Percentiles rank a stretch among this genome's conserved stretches.
These are phyloP conservation scores for Tympanoctomys barrerae DNA, from an alignment of 2,797 vertebrate species.

Conservation along the genomic window DNA sequence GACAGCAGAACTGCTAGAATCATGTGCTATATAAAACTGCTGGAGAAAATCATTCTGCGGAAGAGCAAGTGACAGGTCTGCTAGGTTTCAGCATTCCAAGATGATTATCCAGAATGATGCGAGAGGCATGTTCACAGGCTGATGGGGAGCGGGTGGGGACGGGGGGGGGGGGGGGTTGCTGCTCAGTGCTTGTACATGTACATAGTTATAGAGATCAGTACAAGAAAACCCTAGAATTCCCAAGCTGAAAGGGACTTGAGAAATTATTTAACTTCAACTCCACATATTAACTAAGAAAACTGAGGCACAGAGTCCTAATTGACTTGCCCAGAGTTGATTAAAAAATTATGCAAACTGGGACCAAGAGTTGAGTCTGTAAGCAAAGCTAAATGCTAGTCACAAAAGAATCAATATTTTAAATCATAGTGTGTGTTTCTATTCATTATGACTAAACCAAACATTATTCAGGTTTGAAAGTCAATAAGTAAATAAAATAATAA, in stretches of 20 bases:
- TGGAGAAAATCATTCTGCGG: conserved; percentile 80
- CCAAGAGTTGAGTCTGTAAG: conserved; percentile 9
- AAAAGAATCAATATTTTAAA: conserved; percentile 18
- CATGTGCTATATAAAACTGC: conserved; percentile 78
- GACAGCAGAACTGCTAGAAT: conserved; percentile 79
- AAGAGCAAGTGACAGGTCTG: conserved; percentile 50
- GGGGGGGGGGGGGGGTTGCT: not conserved
- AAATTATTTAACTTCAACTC: not conserved
- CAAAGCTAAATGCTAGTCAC: not conserved
- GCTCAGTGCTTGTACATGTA: not conserved
- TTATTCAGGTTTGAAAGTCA: conserved; percentile 22
- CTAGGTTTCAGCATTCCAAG: not conserved
- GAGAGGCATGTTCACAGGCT: conserved; percentile 4
- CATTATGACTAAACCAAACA: not conserved
- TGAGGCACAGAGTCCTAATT: not conserved
- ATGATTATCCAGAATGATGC: not conserved
- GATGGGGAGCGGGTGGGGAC: not conserved
- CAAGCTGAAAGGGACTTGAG: not conserved
- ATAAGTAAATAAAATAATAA: conserved; percentile 21
- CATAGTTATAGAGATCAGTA: not conserved
- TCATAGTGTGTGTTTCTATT: not conserved
- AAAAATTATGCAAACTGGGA: not conserved
- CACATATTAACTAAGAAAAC: conserved; percentile 35
- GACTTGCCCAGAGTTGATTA: not conserved
- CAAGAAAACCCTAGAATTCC: conserved; percentile 15